Evolutionary conservation across 2,888 invertebrate genomes (phyloP), one percentile per base, ranked within the genome.

Genomic region (Pardosa pseudoannulata): DNA sequence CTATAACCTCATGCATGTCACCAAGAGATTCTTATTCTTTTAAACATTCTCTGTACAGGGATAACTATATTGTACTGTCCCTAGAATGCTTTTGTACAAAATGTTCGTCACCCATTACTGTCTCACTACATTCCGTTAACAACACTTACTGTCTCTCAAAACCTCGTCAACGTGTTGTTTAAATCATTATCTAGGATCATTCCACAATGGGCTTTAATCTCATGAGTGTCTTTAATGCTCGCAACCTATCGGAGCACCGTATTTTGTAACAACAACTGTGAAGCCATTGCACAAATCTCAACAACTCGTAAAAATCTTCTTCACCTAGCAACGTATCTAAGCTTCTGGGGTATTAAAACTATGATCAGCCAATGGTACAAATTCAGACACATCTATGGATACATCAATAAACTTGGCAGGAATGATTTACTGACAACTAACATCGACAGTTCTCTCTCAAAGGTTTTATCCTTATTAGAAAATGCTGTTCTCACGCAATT

Each of bases 1-100:
- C 28, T 29, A 19, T 0, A n/a, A 72, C 23, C 28, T 28, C 36
- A 39, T 74, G 28, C 64, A 74, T 74, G 13, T 74, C 36, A 27
- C 31, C 19, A 11, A 46, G n/a, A n/a, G n/a, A n/a, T n/a, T n/a
- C n/a, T n/a, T 46, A 46, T 46, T 46, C 41, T 2, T 46, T 16
- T 16, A 46, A 16, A 46, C 9, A 46, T 16, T 5, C 41, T 16
- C 1, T 46, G 16, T 46, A 46, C 16, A 46, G n/a, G n/a, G n/a
- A n/a, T 16, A 46, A 2, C 2, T 5, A 1, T 16, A 9, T 16
- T 2, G 1, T 2, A 2, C 16, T 1, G 16, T 46, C 41, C 16
- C 41, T 46, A 2, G 9, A 16, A 16, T 46, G 41, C 2, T 9
- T 46, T 5, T 9, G 2, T 16, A 46, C 13, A 46, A 46, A 46